Conservation (phyloP, 2,888 invertebrate species). For the Macrophya annulata region DNA sequence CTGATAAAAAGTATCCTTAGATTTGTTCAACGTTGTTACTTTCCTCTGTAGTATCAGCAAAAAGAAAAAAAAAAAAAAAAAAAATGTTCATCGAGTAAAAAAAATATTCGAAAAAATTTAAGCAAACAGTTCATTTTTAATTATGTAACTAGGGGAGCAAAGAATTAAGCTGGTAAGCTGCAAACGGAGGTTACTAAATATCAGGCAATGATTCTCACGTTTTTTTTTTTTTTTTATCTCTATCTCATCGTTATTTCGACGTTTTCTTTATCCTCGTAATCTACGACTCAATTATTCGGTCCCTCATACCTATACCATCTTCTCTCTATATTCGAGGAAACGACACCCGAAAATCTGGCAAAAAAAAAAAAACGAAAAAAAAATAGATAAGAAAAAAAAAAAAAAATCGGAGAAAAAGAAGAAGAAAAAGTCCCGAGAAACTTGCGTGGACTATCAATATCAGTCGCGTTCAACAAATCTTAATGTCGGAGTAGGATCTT, state of each 20-base stretch:
- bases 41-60: background rate
- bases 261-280: slow-evolving; percentile 33
- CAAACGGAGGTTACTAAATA: background rate
- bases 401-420: too few relatives aligned
- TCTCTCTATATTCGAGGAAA: slow-evolving; percentile 7
- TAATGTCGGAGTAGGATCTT: slow-evolving; percentile 20
- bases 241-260: slow-evolving; percentile 10
- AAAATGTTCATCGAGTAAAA: too few relatives aligned
- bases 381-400: background rate
- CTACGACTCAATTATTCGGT: slow-evolving; percentile 39
- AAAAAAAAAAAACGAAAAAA: background rate
- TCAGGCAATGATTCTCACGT: background rate
- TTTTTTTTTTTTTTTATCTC: background rate
- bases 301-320: background rate
- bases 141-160: too few relatives aligned
- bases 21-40: background rate
- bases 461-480: slow-evolving; percentile 34
- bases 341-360: background rate
- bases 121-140: too few relatives aligned
- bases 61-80: background rate
- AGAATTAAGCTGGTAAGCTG: too few relatives aligned
- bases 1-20: background rate
- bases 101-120: too few relatives aligned
- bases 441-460: slow-evolving; percentile 41
- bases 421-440: background rate